phyloP scores from a whole-genome alignment of 2,113 vertebrate genomes.

The Cebus imitator region DNA sequence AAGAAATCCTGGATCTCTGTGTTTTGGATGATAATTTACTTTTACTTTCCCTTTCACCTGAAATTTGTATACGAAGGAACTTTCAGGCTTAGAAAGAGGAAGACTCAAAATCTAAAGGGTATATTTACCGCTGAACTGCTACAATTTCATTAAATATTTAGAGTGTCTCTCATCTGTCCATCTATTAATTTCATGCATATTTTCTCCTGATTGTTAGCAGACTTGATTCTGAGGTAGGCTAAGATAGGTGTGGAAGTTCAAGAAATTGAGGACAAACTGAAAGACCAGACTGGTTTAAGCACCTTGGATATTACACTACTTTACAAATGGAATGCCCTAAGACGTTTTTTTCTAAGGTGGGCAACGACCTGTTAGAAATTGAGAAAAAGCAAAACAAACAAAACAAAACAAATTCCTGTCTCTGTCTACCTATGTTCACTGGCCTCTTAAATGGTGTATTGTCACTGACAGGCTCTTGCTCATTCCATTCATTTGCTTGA shows the following conservation, averaged over 20 bases:
- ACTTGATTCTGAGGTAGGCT: not conserved
- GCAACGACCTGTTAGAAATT: not conserved
- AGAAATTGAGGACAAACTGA: not conserved
- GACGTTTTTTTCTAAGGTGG: not conserved
- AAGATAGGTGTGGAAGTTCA: not conserved
- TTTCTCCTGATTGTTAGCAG: not conserved
- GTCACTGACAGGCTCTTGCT: not conserved
- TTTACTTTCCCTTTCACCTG: not conserved
- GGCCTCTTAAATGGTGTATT: not conserved
- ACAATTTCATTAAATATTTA: not conserved
- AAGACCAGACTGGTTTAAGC: not conserved
- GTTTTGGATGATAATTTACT: not conserved
- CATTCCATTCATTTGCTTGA: not conserved
- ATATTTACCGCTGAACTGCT: not conserved
- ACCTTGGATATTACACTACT: not conserved
- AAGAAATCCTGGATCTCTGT: not conserved
- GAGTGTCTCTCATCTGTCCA: not conserved
- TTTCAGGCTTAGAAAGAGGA: not conserved
- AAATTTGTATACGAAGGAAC: not conserved
- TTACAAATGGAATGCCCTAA: not conserved
- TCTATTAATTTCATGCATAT: not conserved
- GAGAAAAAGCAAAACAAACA: not conserved
- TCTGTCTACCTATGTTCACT: not conserved
- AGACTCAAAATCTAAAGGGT: not conserved
- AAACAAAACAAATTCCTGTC: not conserved